phyloP scores from a whole-genome alignment of 2,888 invertebrate species.

The Barypeithes pellucidus region DNA sequence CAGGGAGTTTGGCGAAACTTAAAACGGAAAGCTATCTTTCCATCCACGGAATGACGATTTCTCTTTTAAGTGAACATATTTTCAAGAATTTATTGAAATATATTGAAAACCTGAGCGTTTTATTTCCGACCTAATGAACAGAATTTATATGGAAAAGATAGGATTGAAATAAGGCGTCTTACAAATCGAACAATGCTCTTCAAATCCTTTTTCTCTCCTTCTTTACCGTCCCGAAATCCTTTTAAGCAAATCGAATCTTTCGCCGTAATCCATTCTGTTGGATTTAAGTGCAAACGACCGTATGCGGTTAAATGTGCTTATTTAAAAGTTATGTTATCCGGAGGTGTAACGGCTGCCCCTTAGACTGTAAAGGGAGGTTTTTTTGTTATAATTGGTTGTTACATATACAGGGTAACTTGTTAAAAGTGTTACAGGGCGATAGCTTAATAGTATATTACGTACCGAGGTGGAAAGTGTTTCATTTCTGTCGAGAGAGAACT shows the following conservation, averaged over 20 bases:
- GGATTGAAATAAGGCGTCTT: conserved; percentile 25
- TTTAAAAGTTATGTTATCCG: conserved; percentile 13
- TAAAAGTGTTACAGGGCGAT: too few relatives aligned
- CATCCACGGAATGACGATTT: neutral
- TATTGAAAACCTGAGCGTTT: conserved; percentile 23
- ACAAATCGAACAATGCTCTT: conserved; percentile 37
- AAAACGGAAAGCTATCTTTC: neutral
- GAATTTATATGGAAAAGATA: conserved; percentile 40
- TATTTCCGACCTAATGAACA: conserved; percentile 40
- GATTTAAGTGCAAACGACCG: conserved; percentile 35
- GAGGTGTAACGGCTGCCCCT: neutral
- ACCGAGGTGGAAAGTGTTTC: too few relatives aligned
- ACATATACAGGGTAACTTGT: too few relatives aligned
- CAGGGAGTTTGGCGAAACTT: too few relatives aligned
- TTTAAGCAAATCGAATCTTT: conserved; percentile 44
- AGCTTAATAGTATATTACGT: too few relatives aligned
- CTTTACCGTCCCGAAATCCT: conserved; percentile 27
- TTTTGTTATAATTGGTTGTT: neutral
- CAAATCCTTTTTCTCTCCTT: conserved; percentile 24
- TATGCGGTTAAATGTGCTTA: conserved; percentile 23
- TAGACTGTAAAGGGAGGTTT: neutral
- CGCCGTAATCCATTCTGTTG: conserved; percentile 22
- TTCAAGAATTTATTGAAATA: conserved; percentile 9
- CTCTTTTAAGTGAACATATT: neutral
- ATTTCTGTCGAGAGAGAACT: too few relatives aligned